phyloP scores from a whole-genome alignment of 2,888 invertebrate species.

The Agrilus biguttatus region DNA sequence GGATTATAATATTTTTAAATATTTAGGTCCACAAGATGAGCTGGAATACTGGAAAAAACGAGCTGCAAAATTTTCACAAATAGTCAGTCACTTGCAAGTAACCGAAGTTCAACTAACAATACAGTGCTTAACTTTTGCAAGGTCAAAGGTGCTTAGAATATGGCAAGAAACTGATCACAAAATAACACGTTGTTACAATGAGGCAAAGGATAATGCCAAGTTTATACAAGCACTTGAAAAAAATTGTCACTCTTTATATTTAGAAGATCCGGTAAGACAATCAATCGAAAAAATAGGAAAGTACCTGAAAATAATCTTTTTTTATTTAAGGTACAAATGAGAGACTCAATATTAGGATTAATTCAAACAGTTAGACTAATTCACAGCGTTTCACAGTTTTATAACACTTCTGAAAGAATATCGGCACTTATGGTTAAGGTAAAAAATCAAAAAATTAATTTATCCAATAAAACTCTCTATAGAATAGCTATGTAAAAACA shows the following conservation, averaged over 20 bases:
- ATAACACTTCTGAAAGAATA: conserved; percentile 91
- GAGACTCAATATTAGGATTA: conserved; percentile 76
- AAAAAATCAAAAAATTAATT: conserved; percentile 5
- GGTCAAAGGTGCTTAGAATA: conserved; percentile 62
- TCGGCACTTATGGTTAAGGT: conserved; percentile 94
- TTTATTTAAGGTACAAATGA: conserved; percentile 56
- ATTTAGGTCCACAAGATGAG: conserved; percentile 79
- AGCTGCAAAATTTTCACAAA: conserved; percentile 83
- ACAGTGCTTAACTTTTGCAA: conserved; percentile 57
- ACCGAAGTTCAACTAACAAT: conserved; percentile 66
- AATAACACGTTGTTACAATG: conserved; percentile 88
- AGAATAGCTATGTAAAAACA: too few relatives aligned
- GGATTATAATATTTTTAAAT: neutral
- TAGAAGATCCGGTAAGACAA: conserved; percentile 68
- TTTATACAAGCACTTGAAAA: conserved; percentile 89
- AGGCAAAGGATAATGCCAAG: conserved; percentile 91
- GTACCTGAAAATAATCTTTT: neutral
- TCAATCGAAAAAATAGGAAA: neutral
- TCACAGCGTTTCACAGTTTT: conserved; percentile 89
- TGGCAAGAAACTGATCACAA: conserved; percentile 81
- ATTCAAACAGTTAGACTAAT: conserved; percentile 86
- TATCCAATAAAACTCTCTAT: too few relatives aligned
- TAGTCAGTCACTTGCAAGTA: conserved; percentile 59
- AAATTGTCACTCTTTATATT: conserved; percentile 83
- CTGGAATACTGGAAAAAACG: conserved; percentile 93